Base-by-base conservation (phyloP, 37 sponge, comb jelly and placozoan genomes). In the Dysidea cf. avara region DNA sequence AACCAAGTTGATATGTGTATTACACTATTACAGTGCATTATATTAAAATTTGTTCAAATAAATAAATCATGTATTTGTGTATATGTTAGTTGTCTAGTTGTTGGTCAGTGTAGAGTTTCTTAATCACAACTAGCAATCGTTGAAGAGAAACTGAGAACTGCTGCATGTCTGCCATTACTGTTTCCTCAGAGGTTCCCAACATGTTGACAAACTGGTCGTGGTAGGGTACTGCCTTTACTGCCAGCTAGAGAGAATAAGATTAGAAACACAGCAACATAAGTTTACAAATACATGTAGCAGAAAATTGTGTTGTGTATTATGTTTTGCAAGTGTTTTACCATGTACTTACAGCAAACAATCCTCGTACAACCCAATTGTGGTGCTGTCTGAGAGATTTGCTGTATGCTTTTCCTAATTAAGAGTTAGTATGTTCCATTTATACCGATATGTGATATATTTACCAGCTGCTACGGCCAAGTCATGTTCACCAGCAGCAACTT, bases 321-420 rank as follows among this genome's bases (percentile, higher is more conserved):
- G n/a, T n/a, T n/a, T n/a, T n/a, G n/a, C n/a, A n/a, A n/a, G n/a
- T n/a, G n/a, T n/a, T n/a, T n/a, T n/a, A n/a, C n/a, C n/a, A n/a
- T n/a, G n/a, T n/a, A n/a, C 88, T 84, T 62, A 92, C 94, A 50
- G 61, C 58, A 50, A 92, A 92, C n/a, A 92, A 43, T 39, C 94
- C 90, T 29, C 90, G 65, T 38, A 92, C 86, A 39, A 92, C 62
- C 90, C 90, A 92, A 68, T 74, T 69, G 59, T 92, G 94, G 48
- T 69, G 59, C 53, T 37, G 72, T 11, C 86, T 53, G 4, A 92
- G 77, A 18, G 86, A 72, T 33, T 76, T 38, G 31, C 51, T 70
- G 64, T 92, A 92, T 0, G 94, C 94, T 26, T 75, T 85, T 16
- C 82, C 90, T 86, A 64, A 31, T n/a, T n/a, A 60, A 5, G 64